Evolutionary conservation across 2,888 invertebrate genomes (phyloP).

Genomic region (Dorcus parallelipipedus): DNA sequence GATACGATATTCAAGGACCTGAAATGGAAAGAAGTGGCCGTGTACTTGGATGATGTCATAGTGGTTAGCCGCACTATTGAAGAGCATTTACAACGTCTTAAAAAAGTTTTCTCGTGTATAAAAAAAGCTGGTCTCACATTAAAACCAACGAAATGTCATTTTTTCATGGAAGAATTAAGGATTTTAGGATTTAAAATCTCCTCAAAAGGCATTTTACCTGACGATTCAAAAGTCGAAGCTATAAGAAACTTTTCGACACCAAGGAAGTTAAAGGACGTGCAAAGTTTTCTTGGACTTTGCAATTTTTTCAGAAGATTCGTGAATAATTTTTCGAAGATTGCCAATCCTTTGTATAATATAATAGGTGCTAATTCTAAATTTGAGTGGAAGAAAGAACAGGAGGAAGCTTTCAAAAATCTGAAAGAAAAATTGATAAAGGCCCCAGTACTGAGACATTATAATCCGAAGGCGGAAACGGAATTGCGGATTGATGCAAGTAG

Average conservation of each 20-base stretch:
- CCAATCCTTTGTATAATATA: conserved; percentile 10
- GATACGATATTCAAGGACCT: conserved; percentile 24
- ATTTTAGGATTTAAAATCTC: conserved; percentile 23
- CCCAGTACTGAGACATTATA: conserved; percentile 27
- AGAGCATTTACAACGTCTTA: conserved; percentile 27
- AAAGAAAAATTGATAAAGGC: conserved; percentile 27
- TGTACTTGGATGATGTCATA: conserved; percentile 32
- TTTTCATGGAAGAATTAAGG: not conserved
- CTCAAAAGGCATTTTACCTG: conserved; percentile 23
- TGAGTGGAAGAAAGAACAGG: conserved; percentile 8
- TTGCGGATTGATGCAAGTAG: conserved; percentile 39
- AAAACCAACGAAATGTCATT: conserved; percentile 28
- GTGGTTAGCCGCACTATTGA: conserved; percentile 22
- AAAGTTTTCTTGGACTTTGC: conserved; percentile 17
- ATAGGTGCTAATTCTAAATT: conserved; percentile 11
- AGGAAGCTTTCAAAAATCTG: conserved; percentile 18
- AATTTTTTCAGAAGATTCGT: conserved; percentile 20
- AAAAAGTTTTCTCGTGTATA: conserved; percentile 18
- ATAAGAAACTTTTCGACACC: conserved; percentile 23
- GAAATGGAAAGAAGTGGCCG: conserved; percentile 18
- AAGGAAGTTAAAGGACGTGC: conserved; percentile 11
- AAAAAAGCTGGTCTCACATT: conserved; percentile 18
- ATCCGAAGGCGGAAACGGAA: conserved; percentile 23
- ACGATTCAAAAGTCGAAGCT: conserved; percentile 23
- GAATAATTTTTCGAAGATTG: conserved; percentile 16